Evolutionary conservation across 1,140 invertebrate species (phyloP).

Genomic region (Caenorhabditis inopinata): DNA sequence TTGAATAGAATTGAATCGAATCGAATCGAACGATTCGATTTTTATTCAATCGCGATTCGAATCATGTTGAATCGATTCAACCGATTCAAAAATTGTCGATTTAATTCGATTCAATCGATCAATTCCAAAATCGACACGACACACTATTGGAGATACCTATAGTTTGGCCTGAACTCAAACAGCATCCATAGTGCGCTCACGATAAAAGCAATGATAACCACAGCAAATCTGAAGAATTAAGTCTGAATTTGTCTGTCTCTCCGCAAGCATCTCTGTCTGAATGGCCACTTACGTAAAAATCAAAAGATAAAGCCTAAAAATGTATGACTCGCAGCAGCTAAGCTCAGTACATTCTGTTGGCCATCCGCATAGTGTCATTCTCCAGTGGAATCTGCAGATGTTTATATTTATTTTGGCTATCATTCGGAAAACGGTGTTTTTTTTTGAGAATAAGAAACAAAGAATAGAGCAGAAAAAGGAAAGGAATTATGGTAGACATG

Average conservation of each 20-base stretch:
- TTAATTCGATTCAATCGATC: too few relatives aligned
- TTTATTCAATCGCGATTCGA: too few relatives aligned
- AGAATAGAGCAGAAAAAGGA: neutral
- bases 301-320: slow-evolving; percentile 42
- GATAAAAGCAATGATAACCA: slow-evolving; percentile 28
- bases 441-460: neutral
- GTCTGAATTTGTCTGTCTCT: too few relatives aligned
- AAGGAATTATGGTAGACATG: slow-evolving; percentile 7
- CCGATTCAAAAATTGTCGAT: too few relatives aligned
- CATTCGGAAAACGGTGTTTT: too few relatives aligned
- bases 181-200: slow-evolving; percentile 46
- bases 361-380: slow-evolving; percentile 41
- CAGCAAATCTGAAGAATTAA: neutral
- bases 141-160: slow-evolving; percentile 41
- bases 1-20: too few relatives aligned
- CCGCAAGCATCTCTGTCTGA: too few relatives aligned
- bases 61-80: too few relatives aligned
- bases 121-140: too few relatives aligned
- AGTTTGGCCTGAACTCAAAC: slow-evolving; percentile 47
- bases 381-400: neutral
- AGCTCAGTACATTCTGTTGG: slow-evolving; percentile 43
- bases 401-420: too few relatives aligned
- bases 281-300: slow-evolving; percentile 36
- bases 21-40: too few relatives aligned
- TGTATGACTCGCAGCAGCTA: slow-evolving; percentile 49